Conservation (phyloP, 2,888 invertebrate species). For the Hemaris fuciformis region DNA sequence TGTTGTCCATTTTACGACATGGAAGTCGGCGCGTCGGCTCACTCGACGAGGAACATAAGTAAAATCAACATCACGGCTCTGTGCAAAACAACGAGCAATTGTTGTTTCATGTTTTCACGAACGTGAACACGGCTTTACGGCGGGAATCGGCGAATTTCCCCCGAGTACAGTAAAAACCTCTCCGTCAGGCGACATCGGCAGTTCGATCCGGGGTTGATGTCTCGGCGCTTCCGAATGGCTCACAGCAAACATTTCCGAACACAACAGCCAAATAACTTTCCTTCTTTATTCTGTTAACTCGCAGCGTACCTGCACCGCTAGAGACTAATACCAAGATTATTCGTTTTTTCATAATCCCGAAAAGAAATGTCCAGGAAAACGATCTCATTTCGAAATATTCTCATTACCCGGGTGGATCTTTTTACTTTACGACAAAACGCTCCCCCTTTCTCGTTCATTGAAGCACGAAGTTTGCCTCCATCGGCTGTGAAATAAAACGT, state of each 20-base stretch:
- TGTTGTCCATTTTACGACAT: constrained; percentile 62
- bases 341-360: constrained; percentile 43
- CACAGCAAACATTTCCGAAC: constrained; percentile 54
- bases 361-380: constrained; percentile 51
- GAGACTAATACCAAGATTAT: constrained; percentile 54
- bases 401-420: constrained; percentile 66
- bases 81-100: constrained; percentile 51
- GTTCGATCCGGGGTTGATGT: constrained; percentile 62
- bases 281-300: constrained; percentile 48
- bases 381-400: constrained; percentile 62
- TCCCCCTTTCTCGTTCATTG: constrained; percentile 60
- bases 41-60: constrained; percentile 19
- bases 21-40: constrained; percentile 30
- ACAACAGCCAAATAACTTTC: constrained; percentile 52
- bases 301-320: constrained; percentile 33
- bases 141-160: constrained; percentile 74
- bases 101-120: constrained; percentile 54
- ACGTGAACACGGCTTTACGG: constrained; percentile 53
- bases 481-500: constrained; percentile 58
- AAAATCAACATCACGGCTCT: constrained; percentile 30
- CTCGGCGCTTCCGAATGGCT: constrained; percentile 39
- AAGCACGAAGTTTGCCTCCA: constrained; percentile 62
- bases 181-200: constrained; percentile 57
- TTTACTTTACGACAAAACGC: constrained; percentile 59
- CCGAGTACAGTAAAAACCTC: constrained; percentile 67